Evolutionary conservation across 2,888 invertebrate species (phyloP), one percentile per base, ranked within the genome.

Genomic region (Agonopterix heracliana): DNA sequence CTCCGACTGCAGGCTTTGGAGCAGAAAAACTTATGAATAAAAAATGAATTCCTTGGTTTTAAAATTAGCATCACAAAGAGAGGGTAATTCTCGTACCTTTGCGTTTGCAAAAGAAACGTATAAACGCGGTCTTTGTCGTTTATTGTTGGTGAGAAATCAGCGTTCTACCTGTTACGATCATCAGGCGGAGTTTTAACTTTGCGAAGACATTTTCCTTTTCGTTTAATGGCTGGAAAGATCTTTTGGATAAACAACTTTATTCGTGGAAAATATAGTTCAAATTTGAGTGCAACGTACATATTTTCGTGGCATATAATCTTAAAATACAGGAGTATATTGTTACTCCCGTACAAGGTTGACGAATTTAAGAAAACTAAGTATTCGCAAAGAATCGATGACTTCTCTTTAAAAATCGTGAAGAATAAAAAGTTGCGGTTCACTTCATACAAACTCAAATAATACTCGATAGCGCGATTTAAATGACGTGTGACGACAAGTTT

Each of bases 21-120:
- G 79, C 81, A 81, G 81, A 85, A 86, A 86, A 86, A 85, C 85
- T 86, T 86, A 86, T 86, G 87, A 88, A 88, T 88, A 87, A 86
- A 86, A 85, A 85, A 87, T 86, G 86, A 86, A 87, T 83, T 82
- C 85, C 85, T 83, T 83, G 82, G 86, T 85, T 85, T 85, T 83
- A 80, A 87, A 86, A 87, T 87, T 87, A 85, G 84, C 86, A 86
- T 87, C 74, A 85, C 86, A 86, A 85, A 86, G 85, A 81, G 75
- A 80, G 81, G 83, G 85, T 82, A 84, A 86, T 86, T 86, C 77
- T 70, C 82, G 78, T 84, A 84, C 83, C 83, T 83, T 80, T 71
- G 77, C 81, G 78, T 74, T 72, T 69, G 76, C 70, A 74, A 81
- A 84, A 81, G 81, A 79, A 75, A 81, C 71, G 77, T 78, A 78